Evolutionary conservation across 30 jellyfish, hydroid and myxozoan genomes (phyloP).

Genomic region (Nemopilema nomurai): DNA sequence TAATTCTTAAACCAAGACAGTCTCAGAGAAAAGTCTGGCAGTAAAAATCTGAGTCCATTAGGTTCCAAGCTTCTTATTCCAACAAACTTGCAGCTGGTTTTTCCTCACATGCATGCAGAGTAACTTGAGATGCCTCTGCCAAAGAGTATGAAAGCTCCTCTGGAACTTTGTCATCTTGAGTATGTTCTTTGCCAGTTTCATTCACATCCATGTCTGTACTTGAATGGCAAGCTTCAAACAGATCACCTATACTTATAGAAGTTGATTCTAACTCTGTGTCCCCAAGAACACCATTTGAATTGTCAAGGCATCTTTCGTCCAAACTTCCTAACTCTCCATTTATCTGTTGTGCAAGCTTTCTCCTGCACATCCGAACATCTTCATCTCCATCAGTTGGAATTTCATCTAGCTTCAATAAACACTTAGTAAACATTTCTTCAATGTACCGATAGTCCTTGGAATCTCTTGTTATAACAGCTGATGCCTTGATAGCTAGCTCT

Average conservation of each 20-base stretch:
- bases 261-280: neutral
- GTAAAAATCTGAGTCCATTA: neutral
- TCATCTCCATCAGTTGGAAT: constrained; percentile 79
- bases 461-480: constrained; percentile 8
- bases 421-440: constrained; percentile 90
- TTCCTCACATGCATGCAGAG: neutral
- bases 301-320: constrained; percentile 23
- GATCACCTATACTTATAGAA: neutral
- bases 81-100: too few relatives aligned
- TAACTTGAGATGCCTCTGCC: neutral
- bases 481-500: constrained; percentile 20
- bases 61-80: neutral
- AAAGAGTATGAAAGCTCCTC: neutral
- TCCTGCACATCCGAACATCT: constrained; percentile 62
- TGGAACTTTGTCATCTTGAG: neutral
- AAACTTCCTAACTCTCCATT: constrained; percentile 39
- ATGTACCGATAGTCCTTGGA: constrained; percentile 35
- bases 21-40: neutral
- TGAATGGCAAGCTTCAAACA: neutral
- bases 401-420: constrained; percentile 71
- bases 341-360: constrained; percentile 39
- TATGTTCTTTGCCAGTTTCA: neutral
- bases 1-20: too few relatives aligned
- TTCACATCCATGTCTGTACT: neutral
- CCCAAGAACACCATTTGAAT: neutral